Base-by-base conservation (phyloP, 2,113 vertebrate species). In the Myocastor coypus region DNA sequence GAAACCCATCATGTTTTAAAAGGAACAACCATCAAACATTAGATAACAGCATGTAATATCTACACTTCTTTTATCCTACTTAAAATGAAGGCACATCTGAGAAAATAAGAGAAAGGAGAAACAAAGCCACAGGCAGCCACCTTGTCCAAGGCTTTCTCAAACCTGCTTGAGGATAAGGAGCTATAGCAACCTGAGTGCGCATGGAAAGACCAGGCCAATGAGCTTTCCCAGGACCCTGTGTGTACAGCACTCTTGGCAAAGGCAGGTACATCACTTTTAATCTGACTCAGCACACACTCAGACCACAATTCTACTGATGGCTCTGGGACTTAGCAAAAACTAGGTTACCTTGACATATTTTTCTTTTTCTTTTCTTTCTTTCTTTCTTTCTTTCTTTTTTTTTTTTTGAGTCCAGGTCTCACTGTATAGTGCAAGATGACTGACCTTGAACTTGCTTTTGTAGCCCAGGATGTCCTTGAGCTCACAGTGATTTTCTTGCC, bases 301-400 rank as follows among this genome's bases (percentile, higher is more conserved):
- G 52, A 37, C 50, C 40, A 19, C 50, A 73, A 63, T 83, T 88
- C 34, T 68, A 40, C 42, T 3, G 19, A 52, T 40, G 92, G 64
- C 66, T 81, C 64, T 64, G 66, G 50, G 89, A 89, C 81, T 94
- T 89, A 59, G 59, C 57, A 85, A 86, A 85, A 78, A 92, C 61
- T 46, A 93, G 61, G 50, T 32, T 75, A 92, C 61, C 96, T 87
- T 26, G 19, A 64, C 77, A 87, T 77, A 95, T 87, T 91, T 26
- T 63, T 26, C 26, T 22, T 63, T 63, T 10, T 28, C 28, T 26
- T 10, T 63, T 22, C 28, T 22, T 12, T 32, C 11, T 13, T 14
- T 32, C 12, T 32, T 32, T 14, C 4, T 32, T 32, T 66, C 3
- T 8, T 66, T 32, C 32, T 30, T 64, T 64, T 64, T 10, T 9